Evolutionary conservation across 2,797 vertebrate genomes (phyloP).

Genomic region (Fratercula arctica): DNA sequence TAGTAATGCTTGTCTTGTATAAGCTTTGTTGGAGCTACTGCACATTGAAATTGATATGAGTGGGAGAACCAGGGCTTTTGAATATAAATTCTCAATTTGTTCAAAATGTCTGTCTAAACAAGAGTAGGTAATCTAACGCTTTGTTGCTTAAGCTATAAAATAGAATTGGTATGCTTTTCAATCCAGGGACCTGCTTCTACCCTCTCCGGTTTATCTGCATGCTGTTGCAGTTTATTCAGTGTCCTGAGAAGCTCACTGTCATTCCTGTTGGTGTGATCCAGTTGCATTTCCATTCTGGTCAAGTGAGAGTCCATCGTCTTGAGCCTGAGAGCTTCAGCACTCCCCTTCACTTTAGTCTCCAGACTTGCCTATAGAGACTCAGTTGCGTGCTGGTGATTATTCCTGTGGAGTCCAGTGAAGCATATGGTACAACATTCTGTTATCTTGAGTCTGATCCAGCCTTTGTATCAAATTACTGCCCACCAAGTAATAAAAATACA

Average conservation of each 20-base stretch:
- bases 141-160: neutral
- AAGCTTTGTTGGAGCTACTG: slow-evolving; percentile 2
- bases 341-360: slow-evolving; percentile 79
- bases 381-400: slow-evolving; percentile 78
- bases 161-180: neutral
- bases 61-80: neutral
- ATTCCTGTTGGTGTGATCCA: slow-evolving; percentile 79
- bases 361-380: slow-evolving; percentile 84
- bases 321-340: slow-evolving; percentile 75
- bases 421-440: slow-evolving; percentile 59
- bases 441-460: slow-evolving; percentile 43
- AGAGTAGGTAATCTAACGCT: neutral
- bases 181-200: neutral
- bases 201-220: slow-evolving; percentile 71
- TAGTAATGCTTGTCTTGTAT: neutral
- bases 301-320: slow-evolving; percentile 82
- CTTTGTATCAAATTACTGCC: slow-evolving; percentile 12
- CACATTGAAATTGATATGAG: neutral
- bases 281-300: slow-evolving; percentile 82
- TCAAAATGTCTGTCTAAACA: neutral
- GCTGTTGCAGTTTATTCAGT: slow-evolving; percentile 79
- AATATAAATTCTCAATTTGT: neutral
- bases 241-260: slow-evolving; percentile 78
- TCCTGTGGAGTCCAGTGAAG: slow-evolving; percentile 68
- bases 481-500: slow-evolving; percentile 20